Evolutionary conservation across 2,888 invertebrate genomes (phyloP), one percentile per base, ranked within the genome.

Genomic region (Drosophila meridionalis): DNA sequence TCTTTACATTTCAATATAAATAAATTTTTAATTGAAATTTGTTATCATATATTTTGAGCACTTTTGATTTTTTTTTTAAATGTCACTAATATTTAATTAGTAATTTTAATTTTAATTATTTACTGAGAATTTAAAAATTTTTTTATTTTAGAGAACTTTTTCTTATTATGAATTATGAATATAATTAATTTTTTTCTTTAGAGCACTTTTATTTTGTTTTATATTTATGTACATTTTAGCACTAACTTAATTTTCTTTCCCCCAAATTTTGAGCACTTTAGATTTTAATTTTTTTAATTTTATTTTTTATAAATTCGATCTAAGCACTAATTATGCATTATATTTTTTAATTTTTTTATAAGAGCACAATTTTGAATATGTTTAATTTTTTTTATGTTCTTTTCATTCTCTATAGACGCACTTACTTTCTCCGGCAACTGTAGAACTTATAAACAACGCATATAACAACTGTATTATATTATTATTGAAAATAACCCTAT

Each of bases 401-500:
- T 36, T 7, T 26, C 3, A 7, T 47, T 42, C 50, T 11, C 5
- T 63, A 66, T 67, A 36, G 68, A 80, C 76, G 76, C 73, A 80
- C 69, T 79, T 82, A 79, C 77, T 80, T 81, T 75, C 53, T 45
- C 14, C 11, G 38, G 28, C 26, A 65, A 53, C 9, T 61, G 20
- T 56, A 56, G 43, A 38, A 73, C 26, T 48, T 58, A 66, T 48
- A 63, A 45, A 57, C 34, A 53, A 28, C n/a, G 38, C 40, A 52
- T 26, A 28, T 36, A 59, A 36, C 69, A 26, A 70, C 45, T 79
- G 80, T 80, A 80, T 74, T 52, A 67, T 79, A 76, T 65, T 66
- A 48, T 42, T 14, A 52, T 30, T 5, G 26, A 56, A 40, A 45
- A 28, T 48, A 67, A 2, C 7, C 0, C 26, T 14, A 32, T 45